Evolutionary conservation across 2,113 vertebrate genomes (phyloP), one percentile per base, ranked within the genome.

Genomic region (Sebastes fasciatus): DNA sequence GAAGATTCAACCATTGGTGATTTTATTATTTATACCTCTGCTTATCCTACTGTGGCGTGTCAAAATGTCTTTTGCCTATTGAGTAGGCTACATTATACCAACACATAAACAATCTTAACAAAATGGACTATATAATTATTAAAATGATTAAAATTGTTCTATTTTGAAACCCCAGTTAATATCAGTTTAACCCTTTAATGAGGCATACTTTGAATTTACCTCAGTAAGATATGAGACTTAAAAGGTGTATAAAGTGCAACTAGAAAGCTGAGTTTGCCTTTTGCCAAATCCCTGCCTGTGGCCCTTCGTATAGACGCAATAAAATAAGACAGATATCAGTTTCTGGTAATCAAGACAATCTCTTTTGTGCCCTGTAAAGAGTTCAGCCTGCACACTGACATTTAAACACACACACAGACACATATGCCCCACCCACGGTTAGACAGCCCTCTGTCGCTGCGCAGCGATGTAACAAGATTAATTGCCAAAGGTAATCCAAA

Each of bases 401-500:
- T 72, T 58, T 57, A 77, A 48, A 74, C 54, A 49, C 52, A 60
- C 42, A 75, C 14, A n/a, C 52, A 60, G 26, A 75, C 14, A n/a
- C 46, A n/a, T 5, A 83, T 9, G 65, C 82, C 58, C 57, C 76
- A 17, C 82, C 68, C 57, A 82, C 4, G 1, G 21, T 0, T 34
- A 63, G 80, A 75, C 68, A n/a, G 13, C 74, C 79, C 85, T 77
- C 70, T 74, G 84, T 84, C 8, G 17, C 86, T 26, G 77, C 55
- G 45, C 85, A 71, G 76, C 80, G 8, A 54, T 79, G 51, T 94
- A 95, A 94, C 88, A 51, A 91, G 94, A 95, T 95, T 94, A 94
- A 93, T 91, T 92, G 89, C 77, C 79, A 74, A 89, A 91, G 90
- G 84, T 96, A 95, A 95, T 95, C 94, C 92, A 67, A 51, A 93